Conservation (phyloP, 1,140 invertebrate species). For the Colletes gigas region DNA sequence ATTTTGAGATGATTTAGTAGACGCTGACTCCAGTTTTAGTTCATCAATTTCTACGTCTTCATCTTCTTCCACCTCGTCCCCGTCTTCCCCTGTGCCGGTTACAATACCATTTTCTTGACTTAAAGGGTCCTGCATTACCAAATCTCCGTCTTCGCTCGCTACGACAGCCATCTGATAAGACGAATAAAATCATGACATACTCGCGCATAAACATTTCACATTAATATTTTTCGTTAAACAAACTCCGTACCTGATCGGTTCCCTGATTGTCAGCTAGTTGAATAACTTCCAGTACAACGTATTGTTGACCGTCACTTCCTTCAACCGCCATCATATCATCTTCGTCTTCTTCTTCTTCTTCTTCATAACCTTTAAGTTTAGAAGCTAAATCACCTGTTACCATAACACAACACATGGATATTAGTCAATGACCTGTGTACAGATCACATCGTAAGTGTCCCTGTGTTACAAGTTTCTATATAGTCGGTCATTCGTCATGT, state of each 20-base stretch:
- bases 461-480: slow-evolving; percentile 38
- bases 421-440: slow-evolving; percentile 78
- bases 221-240: neutral
- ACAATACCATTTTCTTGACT: slow-evolving; percentile 75
- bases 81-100: slow-evolving; percentile 69
- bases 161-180: slow-evolving; percentile 77
- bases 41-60: slow-evolving; percentile 74
- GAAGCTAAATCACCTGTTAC: slow-evolving; percentile 80
- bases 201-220: neutral
- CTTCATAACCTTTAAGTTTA: slow-evolving; percentile 83
- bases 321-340: slow-evolving; percentile 85
- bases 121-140: slow-evolving; percentile 80
- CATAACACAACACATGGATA: slow-evolving; percentile 71
- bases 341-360: slow-evolving; percentile 81
- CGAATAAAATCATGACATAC: neutral
- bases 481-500: slow-evolving; percentile 29
- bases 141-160: slow-evolving; percentile 78
- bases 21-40: slow-evolving; percentile 72
- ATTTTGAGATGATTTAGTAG: slow-evolving; percentile 64
- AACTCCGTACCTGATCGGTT: slow-evolving; percentile 72
- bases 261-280: slow-evolving; percentile 87
- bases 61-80: slow-evolving; percentile 72
- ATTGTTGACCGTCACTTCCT: slow-evolving; percentile 90
- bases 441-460: slow-evolving; percentile 79
- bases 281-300: slow-evolving; percentile 93